phyloP scores from a whole-genome alignment of 2,113 vertebrate genomes.

The Anhinga rufa region DNA sequence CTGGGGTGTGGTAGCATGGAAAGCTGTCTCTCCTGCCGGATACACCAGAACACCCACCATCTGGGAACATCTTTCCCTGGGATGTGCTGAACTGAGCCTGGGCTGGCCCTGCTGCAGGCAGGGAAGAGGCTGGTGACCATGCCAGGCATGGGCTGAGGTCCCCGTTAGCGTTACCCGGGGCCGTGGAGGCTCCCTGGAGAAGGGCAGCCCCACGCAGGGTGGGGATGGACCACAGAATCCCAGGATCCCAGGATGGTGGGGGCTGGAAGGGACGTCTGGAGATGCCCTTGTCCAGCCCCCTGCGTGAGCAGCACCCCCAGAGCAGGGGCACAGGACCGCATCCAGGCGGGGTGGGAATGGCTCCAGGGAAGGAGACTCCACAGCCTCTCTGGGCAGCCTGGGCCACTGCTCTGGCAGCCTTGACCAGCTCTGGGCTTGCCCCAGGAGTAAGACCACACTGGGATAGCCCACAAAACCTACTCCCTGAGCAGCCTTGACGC shows the following conservation, averaged over 20 bases:
- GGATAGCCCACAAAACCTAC: neutral
- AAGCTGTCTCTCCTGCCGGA: neutral
- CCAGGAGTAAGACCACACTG: neutral
- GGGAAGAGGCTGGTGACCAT: neutral
- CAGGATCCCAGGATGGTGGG: too few relatives aligned
- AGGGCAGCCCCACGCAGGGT: neutral
- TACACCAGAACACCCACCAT: neutral
- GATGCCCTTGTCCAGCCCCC: too few relatives aligned
- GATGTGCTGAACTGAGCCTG: neutral
- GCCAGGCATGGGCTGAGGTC: neutral
- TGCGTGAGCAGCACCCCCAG: too few relatives aligned
- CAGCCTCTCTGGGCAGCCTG: too few relatives aligned
- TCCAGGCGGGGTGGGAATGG: too few relatives aligned
- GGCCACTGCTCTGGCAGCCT: too few relatives aligned
- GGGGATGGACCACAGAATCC: neutral
- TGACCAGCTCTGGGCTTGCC: neutral
- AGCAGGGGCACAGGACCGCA: too few relatives aligned
- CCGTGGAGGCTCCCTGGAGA: neutral
- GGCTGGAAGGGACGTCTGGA: too few relatives aligned
- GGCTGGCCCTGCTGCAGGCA: neutral
- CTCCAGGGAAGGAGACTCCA: too few relatives aligned
- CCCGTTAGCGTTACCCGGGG: rapidly evolving
- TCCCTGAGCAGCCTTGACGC: neutral
- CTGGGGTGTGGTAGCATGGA: neutral
- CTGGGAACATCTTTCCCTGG: neutral